These are phyloP conservation scores for Bufo bufo DNA, from an alignment of 2,113 vertebrate species.

Conservation along the genomic window DNA sequence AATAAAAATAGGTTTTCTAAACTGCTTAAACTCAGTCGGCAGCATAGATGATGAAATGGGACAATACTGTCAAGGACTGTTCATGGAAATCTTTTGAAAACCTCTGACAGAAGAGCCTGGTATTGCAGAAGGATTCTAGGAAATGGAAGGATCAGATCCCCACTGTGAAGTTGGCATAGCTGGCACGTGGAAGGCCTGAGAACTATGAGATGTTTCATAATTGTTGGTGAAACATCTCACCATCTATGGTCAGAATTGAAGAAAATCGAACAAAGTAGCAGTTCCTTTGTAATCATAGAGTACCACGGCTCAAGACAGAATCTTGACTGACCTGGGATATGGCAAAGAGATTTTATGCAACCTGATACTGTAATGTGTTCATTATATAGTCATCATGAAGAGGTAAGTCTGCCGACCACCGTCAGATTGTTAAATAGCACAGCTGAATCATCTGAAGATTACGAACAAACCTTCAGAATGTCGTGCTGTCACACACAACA, in stretches of 20 bases:
- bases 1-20: no score
- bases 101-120: not conserved
- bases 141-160: not conserved
- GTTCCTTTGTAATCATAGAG: not conserved
- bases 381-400: not conserved
- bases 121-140: not conserved
- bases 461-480: not conserved
- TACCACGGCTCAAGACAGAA: not conserved
- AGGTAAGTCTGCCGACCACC: not conserved
- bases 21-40: not conserved
- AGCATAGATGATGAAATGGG: not conserved
- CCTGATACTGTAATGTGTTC: not conserved
- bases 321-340: not conserved
- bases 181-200: not conserved
- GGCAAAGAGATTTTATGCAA: not conserved
- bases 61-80: not conserved
- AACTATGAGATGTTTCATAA: not conserved
- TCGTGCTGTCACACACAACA: not conserved
- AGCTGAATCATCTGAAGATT: slow-evolving; percentile 13
- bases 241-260: not conserved
- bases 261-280: not conserved
- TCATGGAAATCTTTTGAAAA: not conserved
- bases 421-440: not conserved
- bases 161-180: not conserved
- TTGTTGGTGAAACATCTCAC: not conserved